These are phyloP conservation scores for Crioceris asparagi DNA, from an alignment of 2,888 invertebrate genomes.

Conservation along the genomic window DNA sequence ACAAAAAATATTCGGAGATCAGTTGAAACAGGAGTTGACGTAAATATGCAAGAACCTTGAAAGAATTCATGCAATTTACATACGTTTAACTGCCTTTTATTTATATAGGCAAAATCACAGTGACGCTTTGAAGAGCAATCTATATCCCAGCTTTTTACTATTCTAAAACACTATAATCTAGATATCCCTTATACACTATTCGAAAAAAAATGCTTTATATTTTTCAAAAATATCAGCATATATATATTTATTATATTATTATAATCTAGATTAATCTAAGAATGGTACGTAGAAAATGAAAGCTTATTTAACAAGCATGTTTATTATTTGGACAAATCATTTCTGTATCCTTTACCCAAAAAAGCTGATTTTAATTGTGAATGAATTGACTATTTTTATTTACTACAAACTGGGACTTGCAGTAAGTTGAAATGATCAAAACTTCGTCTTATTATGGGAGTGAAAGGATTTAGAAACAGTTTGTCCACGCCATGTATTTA, in stretches of 20 bases:
- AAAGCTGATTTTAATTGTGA: no score
- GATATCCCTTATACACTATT: no score
- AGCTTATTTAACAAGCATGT: conserved; percentile 30
- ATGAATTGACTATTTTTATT: no score
- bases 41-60: conserved; percentile 23
- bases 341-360: conserved; percentile 1
- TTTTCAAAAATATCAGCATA: conserved; percentile 38
- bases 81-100: conserved; percentile 31
- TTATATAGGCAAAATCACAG: conserved; percentile 39
- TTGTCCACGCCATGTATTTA: conserved; percentile 20
- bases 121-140: conserved; percentile 40
- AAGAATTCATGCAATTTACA: conserved; percentile 30
- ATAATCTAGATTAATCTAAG: no score
- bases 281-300: conserved; percentile 28
- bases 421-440: no score
- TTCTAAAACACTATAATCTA: not conserved
- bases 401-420: no score
- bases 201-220: conserved; percentile 37
- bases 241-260: conserved; percentile 24
- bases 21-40: conserved; percentile 34
- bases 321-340: conserved; percentile 13
- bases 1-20: conserved; percentile 30
- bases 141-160: conserved; percentile 29
- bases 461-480: no score
- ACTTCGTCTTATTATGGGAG: no score